A percentile compares a stretch with the other conserved stretches of the same genome.
phyloP scores from a whole-genome alignment of 2,797 vertebrate species.

The Bufotes viridis region DNA sequence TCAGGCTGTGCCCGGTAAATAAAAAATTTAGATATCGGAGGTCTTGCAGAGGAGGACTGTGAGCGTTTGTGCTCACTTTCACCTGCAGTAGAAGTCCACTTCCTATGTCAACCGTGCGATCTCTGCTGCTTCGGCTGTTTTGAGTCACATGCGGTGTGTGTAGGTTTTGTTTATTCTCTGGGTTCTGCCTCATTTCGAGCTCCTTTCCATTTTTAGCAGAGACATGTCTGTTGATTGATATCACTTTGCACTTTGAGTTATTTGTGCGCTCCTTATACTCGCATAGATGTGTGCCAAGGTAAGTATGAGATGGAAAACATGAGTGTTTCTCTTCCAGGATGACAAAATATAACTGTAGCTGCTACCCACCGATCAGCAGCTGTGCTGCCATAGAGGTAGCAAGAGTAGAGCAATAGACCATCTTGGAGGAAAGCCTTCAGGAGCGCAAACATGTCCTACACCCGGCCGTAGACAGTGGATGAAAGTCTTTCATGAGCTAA shows the following conservation, averaged over 20 bases:
- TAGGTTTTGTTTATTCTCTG: slow-evolving; percentile 26
- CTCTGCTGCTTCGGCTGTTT: not conserved
- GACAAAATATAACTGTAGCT: not conserved
- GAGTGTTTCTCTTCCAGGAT: not conserved
- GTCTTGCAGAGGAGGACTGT: not conserved
- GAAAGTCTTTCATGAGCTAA: no score
- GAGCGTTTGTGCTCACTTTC: slow-evolving; percentile 1
- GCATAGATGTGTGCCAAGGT: slow-evolving; percentile 7
- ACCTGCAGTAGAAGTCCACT: slow-evolving; percentile 18
- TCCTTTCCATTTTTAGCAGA: slow-evolving; percentile 39
- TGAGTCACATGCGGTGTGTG: slow-evolving; percentile 31
- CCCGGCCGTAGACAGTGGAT: not conserved
- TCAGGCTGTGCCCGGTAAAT: not conserved
- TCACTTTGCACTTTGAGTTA: slow-evolving; percentile 9
- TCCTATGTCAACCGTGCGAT: slow-evolving; percentile 29
- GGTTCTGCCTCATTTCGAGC: slow-evolving; percentile 25
- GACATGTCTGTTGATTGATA: not conserved
- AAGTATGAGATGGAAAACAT: slow-evolving; percentile 24
- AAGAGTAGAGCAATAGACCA: not conserved
- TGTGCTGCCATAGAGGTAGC: not conserved
- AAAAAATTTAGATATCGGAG: not conserved
- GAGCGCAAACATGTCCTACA: not conserved
- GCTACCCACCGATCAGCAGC: not conserved
- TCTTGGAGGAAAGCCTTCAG: not conserved
- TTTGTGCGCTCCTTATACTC: slow-evolving; percentile 12